Percentiles rank a stretch among this genome's conserved stretches.
phyloP scores from a whole-genome alignment of 1,140 invertebrate genomes.

The Cydia fagiglandana region DNA sequence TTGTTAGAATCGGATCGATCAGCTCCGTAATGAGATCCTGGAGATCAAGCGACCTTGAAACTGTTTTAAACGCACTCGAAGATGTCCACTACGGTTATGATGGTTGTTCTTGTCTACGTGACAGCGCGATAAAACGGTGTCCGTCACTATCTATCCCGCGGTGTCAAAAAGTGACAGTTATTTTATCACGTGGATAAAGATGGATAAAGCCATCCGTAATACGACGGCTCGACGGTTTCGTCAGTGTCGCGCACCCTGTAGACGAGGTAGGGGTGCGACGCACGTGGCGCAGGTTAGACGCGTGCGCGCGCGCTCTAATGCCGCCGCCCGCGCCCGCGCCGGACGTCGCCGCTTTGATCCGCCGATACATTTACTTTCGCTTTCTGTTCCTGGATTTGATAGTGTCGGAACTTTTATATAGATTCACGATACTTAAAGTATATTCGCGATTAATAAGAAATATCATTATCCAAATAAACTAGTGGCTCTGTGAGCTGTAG shows the following conservation, averaged over 20 bases:
- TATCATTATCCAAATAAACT: too few species aligned
- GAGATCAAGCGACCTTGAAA: not conserved
- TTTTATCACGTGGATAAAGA: too few species aligned
- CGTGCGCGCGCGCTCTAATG: constrained; percentile 14
- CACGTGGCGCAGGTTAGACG: constrained; percentile 19
- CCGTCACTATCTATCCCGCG: too few species aligned
- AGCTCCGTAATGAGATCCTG: too few species aligned
- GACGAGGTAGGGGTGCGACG: constrained; percentile 3
- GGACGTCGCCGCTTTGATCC: constrained; percentile 28
- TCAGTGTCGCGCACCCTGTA: constrained; percentile 5
- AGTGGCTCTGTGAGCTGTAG: too few species aligned
- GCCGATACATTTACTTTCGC: constrained; percentile 23
- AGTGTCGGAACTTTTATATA: constrained; percentile 5
- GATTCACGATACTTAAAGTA: not conserved
- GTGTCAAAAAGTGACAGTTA: too few species aligned
- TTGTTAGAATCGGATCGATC: too few species aligned
- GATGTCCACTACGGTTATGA: not conserved
- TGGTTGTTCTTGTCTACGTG: too few species aligned
- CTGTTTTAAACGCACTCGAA: not conserved
- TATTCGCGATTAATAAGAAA: too few species aligned
- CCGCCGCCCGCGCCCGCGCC: constrained; percentile 19
- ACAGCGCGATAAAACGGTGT: too few species aligned
- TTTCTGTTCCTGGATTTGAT: constrained; percentile 24
- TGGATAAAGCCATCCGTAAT: too few species aligned
- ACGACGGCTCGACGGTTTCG: not conserved